Evolutionary conservation across 2,888 invertebrate species (phyloP).

Genomic region (Leptinotarsa juncta): DNA sequence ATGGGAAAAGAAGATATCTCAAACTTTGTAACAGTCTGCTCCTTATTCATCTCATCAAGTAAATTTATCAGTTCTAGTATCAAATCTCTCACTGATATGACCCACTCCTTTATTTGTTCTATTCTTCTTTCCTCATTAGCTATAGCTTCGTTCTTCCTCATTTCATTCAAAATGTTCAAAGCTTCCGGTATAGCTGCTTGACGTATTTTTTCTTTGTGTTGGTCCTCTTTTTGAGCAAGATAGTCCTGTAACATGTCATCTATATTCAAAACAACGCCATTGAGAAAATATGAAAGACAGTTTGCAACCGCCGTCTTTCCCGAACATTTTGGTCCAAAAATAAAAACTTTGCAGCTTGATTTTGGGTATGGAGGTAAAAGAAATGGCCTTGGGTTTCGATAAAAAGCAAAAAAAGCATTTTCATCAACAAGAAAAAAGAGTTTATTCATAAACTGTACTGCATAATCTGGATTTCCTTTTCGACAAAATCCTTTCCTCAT

Average conservation of each 20-base stretch:
- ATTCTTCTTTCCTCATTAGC: conserved; percentile 47
- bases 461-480: conserved; percentile 69
- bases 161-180: conserved; percentile 50
- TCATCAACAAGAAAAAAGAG: conserved; percentile 71
- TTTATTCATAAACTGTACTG: conserved; percentile 72
- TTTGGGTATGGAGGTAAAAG: conserved; percentile 70
- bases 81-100: conserved; percentile 37
- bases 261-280: conserved; percentile 66
- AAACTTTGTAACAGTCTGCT: conserved; percentile 42
- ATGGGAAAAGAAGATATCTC: conserved; percentile 57
- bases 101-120: conserved; percentile 64
- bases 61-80: conserved; percentile 41
- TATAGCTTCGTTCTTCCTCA: conserved; percentile 50
- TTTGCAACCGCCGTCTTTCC: conserved; percentile 72
- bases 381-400: conserved; percentile 73
- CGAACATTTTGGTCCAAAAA: conserved; percentile 72
- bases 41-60: conserved; percentile 39
- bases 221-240: conserved; percentile 48
- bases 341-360: conserved; percentile 71
- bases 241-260: conserved; percentile 53
- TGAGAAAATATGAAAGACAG: conserved; percentile 69
- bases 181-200: conserved; percentile 54
- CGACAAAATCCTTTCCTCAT: conserved; percentile 69
- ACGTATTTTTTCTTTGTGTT: conserved; percentile 64
- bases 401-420: conserved; percentile 69